Conservation (phyloP, 2,797 vertebrate genomes). For the Chlorospingus flavigularis region DNA sequence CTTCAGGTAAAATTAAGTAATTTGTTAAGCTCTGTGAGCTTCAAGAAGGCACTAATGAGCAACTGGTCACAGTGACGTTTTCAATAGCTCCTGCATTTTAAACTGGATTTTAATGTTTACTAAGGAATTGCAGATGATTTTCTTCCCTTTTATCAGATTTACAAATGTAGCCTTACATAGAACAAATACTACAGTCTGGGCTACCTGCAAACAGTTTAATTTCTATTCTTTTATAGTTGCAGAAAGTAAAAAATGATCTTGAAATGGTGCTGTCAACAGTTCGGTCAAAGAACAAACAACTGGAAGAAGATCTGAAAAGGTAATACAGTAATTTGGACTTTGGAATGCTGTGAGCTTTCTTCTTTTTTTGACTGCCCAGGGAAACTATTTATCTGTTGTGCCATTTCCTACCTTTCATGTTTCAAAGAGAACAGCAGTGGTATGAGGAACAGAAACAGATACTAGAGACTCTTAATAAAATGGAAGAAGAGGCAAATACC, state of each 20-base stretch:
- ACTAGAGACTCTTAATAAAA: neutral
- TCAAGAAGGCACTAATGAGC: neutral
- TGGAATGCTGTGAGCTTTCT: neutral
- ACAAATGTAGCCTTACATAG: neutral
- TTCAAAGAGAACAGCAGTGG: slow-evolving; percentile 75
- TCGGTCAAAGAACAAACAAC: slow-evolving; percentile 77
- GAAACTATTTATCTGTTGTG: neutral
- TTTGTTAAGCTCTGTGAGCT: neutral
- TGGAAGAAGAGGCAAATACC: neutral
- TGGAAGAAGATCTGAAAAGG: slow-evolving; percentile 82
- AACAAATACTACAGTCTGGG: neutral
- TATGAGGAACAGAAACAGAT: slow-evolving; percentile 66
- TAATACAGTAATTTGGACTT: slow-evolving; percentile 35
- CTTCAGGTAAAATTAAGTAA: neutral
- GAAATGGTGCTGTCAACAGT: slow-evolving; percentile 79
- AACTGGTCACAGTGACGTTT: neutral
- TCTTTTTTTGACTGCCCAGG: neutral
- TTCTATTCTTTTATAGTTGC: slow-evolving; percentile 78
- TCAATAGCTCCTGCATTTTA: neutral
- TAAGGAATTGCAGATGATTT: neutral
- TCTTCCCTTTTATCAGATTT: neutral
- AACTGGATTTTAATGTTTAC: neutral
- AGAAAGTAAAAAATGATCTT: slow-evolving; percentile 81
- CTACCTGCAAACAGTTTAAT: neutral
- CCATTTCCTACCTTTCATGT: neutral